These are phyloP conservation scores for Myotis lucifugus DNA, from an alignment of 2,113 vertebrate genomes.

Conservation along the genomic window DNA sequence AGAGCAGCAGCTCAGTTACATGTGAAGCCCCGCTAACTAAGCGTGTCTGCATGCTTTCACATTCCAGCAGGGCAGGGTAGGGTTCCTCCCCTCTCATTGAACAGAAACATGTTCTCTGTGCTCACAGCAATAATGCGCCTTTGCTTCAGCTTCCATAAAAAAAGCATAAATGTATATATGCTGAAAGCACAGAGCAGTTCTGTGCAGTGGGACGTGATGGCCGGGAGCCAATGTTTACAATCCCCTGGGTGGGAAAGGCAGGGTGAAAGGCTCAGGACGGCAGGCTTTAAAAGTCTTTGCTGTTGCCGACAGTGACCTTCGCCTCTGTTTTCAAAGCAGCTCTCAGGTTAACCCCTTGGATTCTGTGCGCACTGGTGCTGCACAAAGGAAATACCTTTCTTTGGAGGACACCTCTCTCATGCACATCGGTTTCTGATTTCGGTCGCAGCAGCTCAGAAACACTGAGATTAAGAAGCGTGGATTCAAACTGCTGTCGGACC, in stretches of 20 bases:
- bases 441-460: conserved; percentile 55
- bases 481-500: conserved; percentile 41
- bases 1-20: conserved; percentile 81
- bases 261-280: conserved; percentile 91
- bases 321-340: conserved; percentile 87
- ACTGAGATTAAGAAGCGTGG: not conserved
- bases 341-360: conserved; percentile 86
- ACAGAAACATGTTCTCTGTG: conserved; percentile 79
- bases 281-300: conserved; percentile 89
- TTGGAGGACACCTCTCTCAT: conserved; percentile 63
- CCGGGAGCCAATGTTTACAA: conserved; percentile 94
- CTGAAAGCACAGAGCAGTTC: conserved; percentile 84
- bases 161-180: conserved; percentile 80
- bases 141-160: conserved; percentile 79
- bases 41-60: conserved; percentile 82
- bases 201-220: conserved; percentile 86
- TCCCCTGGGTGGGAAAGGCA: conserved; percentile 93
- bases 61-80: conserved; percentile 79
- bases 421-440: conserved; percentile 74
- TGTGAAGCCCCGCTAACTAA: conserved; percentile 80
- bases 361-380: conserved; percentile 71
- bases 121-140: conserved; percentile 69
- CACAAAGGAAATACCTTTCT: conserved; percentile 80
- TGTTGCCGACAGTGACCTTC: conserved; percentile 87
- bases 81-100: conserved; percentile 65